Percentiles rank a stretch among this genome's conserved stretches.
Evolutionary conservation across 2,888 invertebrate species (phyloP).

Genomic region (Dromius quadrimaculatus): DNA sequence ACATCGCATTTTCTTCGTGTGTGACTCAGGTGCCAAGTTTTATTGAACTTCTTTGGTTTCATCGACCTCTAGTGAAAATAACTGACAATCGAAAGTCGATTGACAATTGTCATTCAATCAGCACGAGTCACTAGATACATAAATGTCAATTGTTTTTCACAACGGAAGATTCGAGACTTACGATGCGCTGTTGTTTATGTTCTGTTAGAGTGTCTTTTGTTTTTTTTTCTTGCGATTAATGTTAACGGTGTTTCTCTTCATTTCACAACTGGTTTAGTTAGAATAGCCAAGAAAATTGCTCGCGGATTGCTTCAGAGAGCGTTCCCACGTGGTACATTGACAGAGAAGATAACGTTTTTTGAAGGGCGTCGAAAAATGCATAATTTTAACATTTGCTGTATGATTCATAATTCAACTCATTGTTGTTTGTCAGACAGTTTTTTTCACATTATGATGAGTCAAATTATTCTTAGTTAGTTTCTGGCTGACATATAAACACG

Average conservation of each 20-base stretch:
- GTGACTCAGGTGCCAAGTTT: conserved; percentile 3
- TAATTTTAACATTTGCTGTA: too few relatives aligned
- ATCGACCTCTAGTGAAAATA: conserved; percentile 48
- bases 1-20: not conserved
- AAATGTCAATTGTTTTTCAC: not conserved
- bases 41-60: conserved; percentile 34
- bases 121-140: not conserved
- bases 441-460: too few relatives aligned
- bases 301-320: not conserved
- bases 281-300: conserved; percentile 4
- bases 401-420: too few relatives aligned
- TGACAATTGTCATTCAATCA: conserved; percentile 37
- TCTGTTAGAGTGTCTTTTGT: conserved; percentile 6
- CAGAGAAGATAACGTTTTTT: not conserved
- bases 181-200: not conserved
- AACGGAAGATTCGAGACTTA: not conserved
- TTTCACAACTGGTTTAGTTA: conserved; percentile 51
- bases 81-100: conserved; percentile 45
- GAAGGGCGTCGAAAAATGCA: not conserved
- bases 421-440: too few relatives aligned
- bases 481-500: too few relatives aligned
- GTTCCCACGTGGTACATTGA: conserved; percentile 29
- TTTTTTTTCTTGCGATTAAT: not conserved
- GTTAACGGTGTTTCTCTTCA: conserved; percentile 50
- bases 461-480: too few relatives aligned